A percentile compares a stretch with the other conserved stretches of the same genome.
Evolutionary conservation across 2,113 vertebrate genomes (phyloP).

Genomic region (Melanerpes aurifrons): DNA sequence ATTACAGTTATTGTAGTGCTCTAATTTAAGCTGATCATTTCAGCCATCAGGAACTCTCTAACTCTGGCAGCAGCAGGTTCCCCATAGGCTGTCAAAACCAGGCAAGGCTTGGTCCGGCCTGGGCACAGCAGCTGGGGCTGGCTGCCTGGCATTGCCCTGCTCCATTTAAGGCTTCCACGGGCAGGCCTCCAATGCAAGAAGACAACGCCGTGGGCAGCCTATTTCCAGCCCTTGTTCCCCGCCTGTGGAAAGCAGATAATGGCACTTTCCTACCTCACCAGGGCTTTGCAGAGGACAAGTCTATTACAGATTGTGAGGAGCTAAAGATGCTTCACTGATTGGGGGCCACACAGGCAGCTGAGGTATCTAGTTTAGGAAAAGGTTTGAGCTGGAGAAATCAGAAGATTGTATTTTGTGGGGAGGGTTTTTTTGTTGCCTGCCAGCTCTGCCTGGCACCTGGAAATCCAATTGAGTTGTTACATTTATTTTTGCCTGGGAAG

Average conservation of each 20-base stretch:
- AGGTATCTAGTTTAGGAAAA: not conserved
- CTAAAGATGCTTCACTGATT: conserved; percentile 51
- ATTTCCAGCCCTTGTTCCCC: not conserved
- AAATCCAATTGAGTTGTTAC: conserved; percentile 35
- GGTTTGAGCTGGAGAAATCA: not conserved
- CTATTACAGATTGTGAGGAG: conserved; percentile 37
- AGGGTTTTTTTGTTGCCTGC: not conserved
- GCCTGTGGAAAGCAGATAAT: conserved; percentile 59
- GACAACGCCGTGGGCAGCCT: not conserved
- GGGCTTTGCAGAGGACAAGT: not conserved
- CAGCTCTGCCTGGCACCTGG: conserved; percentile 20
- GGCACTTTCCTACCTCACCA: not conserved
- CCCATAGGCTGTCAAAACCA: not conserved
- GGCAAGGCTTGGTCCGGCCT: not conserved
- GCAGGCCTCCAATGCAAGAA: not conserved
- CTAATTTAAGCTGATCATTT: not conserved
- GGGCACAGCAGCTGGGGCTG: not conserved
- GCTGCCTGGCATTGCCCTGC: not conserved
- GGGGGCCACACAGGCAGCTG: not conserved
- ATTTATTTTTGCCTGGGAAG: not conserved
- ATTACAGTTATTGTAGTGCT: too few relatives aligned
- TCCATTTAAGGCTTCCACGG: not conserved
- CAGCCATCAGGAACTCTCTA: not conserved
- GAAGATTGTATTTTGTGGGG: not conserved
- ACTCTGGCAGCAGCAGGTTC: not conserved